Conservation (phyloP, 2,888 invertebrate species). For the Epinotia ramella region DNA sequence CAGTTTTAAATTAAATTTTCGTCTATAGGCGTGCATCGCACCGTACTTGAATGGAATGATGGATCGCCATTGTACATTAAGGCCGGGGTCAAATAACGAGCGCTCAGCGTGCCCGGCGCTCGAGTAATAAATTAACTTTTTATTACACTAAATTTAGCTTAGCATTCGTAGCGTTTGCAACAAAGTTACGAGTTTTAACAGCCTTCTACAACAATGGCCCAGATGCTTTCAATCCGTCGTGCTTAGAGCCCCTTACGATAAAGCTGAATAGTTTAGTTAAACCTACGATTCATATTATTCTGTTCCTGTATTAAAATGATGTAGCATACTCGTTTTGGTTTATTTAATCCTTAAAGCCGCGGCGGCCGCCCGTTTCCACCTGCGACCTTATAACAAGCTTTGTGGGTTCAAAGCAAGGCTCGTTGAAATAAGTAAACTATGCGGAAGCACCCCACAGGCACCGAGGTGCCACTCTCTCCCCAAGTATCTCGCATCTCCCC, state of each 20-base stretch:
- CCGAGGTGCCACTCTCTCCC: constrained; percentile 27
- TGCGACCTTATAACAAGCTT: constrained; percentile 38
- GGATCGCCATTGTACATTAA: constrained; percentile 54
- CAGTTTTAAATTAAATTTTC: constrained; percentile 58
- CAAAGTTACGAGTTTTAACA: constrained; percentile 28
- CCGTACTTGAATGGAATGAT: constrained; percentile 59
- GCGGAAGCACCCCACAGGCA: constrained; percentile 25
- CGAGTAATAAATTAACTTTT: constrained; percentile 38
- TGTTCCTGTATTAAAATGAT: constrained; percentile 16
- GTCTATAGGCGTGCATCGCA: constrained; percentile 53
- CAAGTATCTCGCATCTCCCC: constrained; percentile 27
- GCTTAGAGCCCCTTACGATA: constrained; percentile 4
- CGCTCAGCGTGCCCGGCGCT: constrained; percentile 42
- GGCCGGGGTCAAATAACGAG: constrained; percentile 45
- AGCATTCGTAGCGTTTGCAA: constrained; percentile 30
- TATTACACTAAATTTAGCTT: constrained; percentile 35
- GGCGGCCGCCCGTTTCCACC: constrained; percentile 19
- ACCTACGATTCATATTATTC: constrained; percentile 7
- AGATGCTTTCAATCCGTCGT: constrained; percentile 24
- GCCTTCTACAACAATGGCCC: constrained; percentile 27
- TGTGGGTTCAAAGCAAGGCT: constrained; percentile 28
- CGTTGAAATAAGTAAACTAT: constrained; percentile 28
- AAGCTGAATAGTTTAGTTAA: constrained; percentile 3
- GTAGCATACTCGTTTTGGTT: constrained; percentile 33
- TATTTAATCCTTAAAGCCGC: constrained; percentile 30